Conservation (phyloP, 2,888 invertebrate species). For the Xylocampa areola region DNA sequence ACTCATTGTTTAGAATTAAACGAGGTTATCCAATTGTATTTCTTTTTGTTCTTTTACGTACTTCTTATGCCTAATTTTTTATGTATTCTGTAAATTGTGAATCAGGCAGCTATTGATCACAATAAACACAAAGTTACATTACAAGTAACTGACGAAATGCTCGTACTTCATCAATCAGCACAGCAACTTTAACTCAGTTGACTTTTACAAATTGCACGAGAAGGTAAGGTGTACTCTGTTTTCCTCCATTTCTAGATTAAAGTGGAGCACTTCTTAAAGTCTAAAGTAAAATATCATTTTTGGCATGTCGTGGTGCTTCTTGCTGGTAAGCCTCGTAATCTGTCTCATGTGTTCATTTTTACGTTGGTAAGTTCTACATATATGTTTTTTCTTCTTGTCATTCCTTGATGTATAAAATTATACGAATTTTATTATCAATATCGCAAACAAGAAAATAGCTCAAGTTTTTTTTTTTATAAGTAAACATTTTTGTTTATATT, state of each 20-base stretch:
- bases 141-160: not conserved
- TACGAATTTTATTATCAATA: not conserved
- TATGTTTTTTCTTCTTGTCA: not conserved
- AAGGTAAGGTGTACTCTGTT: slow-evolving; percentile 25
- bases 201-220: slow-evolving; percentile 38
- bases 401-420: not conserved
- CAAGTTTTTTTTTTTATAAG: too few relatives aligned
- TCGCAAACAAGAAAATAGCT: too few relatives aligned
- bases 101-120: not conserved
- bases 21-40: not conserved
- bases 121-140: not conserved
- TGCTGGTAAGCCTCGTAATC: not conserved
- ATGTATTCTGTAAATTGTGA: not conserved
- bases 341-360: slow-evolving; percentile 12
- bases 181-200: slow-evolving; percentile 17
- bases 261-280: slow-evolving; percentile 28
- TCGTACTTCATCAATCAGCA: slow-evolving; percentile 3
- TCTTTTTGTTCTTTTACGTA: not conserved
- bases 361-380: not conserved
- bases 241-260: slow-evolving; percentile 38
- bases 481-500: too few relatives aligned
- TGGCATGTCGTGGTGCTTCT: slow-evolving; percentile 6
- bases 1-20: not conserved
- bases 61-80: not conserved
- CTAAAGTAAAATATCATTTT: slow-evolving; percentile 25